Evolutionary conservation across 2,797 vertebrate genomes (phyloP).

Genomic region (Hafferia zeledoni): DNA sequence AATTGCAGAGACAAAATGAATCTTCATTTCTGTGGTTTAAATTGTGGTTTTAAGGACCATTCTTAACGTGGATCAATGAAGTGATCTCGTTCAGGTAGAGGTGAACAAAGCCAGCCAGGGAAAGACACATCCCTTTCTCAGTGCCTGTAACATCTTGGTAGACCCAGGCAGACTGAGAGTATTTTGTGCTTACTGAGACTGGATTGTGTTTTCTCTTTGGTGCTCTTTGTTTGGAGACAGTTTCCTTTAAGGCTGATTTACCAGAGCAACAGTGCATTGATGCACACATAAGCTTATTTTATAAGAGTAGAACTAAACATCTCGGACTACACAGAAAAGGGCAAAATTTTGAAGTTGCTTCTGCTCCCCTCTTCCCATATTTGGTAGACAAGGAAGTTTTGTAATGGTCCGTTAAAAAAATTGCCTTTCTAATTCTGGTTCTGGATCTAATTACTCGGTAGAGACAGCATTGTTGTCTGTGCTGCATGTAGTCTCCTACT

Average conservation of each 20-base stretch:
- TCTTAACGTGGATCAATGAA: not conserved
- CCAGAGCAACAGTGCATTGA: conserved; percentile 7
- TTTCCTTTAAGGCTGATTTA: conserved; percentile 45
- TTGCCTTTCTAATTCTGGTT: not conserved
- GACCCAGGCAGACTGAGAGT: fast-evolving
- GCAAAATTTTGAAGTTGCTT: not conserved
- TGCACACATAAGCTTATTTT: not conserved
- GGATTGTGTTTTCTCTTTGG: not conserved
- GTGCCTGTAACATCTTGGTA: not conserved
- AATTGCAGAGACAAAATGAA: not conserved
- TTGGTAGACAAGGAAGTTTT: not conserved
- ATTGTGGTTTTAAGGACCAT: not conserved
- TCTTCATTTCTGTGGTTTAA: not conserved
- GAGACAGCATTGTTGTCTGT: not conserved
- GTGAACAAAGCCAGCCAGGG: not conserved
- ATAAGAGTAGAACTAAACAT: not conserved
- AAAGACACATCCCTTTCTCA: not conserved
- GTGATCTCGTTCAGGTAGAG: not conserved
- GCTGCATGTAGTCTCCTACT: not conserved
- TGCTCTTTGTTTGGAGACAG: conserved; percentile 7
- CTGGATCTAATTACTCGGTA: not conserved
- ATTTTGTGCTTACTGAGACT: not conserved
- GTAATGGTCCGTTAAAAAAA: not conserved
- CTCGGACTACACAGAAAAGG: not conserved
- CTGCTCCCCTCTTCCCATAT: not conserved